Base-by-base conservation (phyloP, 2,797 vertebrate genomes). In the Gadopsis bispinosus region DNA sequence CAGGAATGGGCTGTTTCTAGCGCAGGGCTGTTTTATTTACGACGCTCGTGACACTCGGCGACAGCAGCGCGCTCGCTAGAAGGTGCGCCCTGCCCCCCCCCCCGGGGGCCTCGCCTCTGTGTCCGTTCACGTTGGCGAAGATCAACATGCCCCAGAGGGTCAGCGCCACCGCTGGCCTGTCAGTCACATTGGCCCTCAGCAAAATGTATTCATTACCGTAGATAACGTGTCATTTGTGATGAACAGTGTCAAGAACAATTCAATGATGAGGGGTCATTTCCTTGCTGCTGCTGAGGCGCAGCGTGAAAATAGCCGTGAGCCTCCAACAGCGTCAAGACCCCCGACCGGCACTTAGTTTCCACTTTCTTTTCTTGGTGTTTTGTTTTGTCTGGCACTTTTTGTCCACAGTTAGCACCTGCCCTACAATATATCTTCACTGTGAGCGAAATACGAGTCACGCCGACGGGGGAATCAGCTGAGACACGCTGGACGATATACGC, bases 121-220 rank as follows among this genome's bases (percentile, higher is more conserved):
- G 63, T 69, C 59, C 67, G 79, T 84, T 92, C 83, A 86, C 54
- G 1, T 50, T 50, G 60, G 35, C 20, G 16, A 77, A 83, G 79
- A 83, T 77, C 71, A 82, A 73, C 78, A 83, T 73, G 69, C 35
- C 79, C 26, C 61, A 43, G 35, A 72, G 77, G 77, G 81, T 84
- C 75, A 73, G 39, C 76, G 75, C 68, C 58, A 66, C 59, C 47
- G 16, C 58, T 1, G 37, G 33, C 60, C 80, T 88, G 85, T 88
- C 86, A 84, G 77, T 91, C 89, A 88, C 29, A 63, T 35, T 70
- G 73, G 81, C 84, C 83, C 41, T 74, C 65, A 85, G 87, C 80
- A 67, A 87, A 91, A 89, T 45, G 62, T 80, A 83, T 89, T 91
- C 77, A 89, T 92, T 77, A 87, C 68, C 63, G 74, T n/a, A 67